Base-by-base conservation (phyloP, 2,113 vertebrate genomes). In the Eurypyga helias region DNA sequence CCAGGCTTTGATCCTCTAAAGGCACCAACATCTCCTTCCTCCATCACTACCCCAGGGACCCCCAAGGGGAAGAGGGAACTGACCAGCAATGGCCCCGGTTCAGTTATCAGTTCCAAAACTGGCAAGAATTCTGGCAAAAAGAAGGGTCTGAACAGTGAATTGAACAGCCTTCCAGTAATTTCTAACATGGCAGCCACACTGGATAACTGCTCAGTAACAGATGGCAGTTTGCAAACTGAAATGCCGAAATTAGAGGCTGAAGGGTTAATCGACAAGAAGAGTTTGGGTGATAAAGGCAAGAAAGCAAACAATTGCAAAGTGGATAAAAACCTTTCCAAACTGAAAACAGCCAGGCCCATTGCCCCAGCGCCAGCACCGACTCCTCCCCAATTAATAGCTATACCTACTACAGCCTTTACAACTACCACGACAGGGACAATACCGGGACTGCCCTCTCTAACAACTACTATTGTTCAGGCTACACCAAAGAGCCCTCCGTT, bases 211-310 rank as follows among this genome's bases (percentile, higher is more conserved):
- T 96, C 99, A 1, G 98, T 98, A 9, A 96, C 98, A 21, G 99
- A 99, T 33, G 96, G 98, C 69, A 98, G 90, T 93, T 97, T 99
- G 82, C 98, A 98, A 7, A 98, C 98, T 0, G 99, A 99, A 97
- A 99, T 99, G 99, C 99, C 99, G 0, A 99, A 99, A 87, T 95
- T 99, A 65, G 99, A 99, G 95, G 99, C 99, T 2, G 99, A 99
- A 94, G 99, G 99, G 58, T 95, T 99, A 90, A 99, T 99, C 14
- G 99, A 99, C 69, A 99, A 99, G 97, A 99, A 99, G 94, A 98
- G 86, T 76, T 69, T 98, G 26, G 87, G 98, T 49, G 99, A 99
- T 55, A 99, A 99, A 94, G 97, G 98, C 89, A 99, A 98, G 96
- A 99, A 99, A 97, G 98, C 98, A 1, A 98, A 97, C 97, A 99